A percentile compares a stretch with the other conserved stretches of the same genome.
Conservation (phyloP, 2,797 vertebrate genomes). For the Channa striata region DNA sequence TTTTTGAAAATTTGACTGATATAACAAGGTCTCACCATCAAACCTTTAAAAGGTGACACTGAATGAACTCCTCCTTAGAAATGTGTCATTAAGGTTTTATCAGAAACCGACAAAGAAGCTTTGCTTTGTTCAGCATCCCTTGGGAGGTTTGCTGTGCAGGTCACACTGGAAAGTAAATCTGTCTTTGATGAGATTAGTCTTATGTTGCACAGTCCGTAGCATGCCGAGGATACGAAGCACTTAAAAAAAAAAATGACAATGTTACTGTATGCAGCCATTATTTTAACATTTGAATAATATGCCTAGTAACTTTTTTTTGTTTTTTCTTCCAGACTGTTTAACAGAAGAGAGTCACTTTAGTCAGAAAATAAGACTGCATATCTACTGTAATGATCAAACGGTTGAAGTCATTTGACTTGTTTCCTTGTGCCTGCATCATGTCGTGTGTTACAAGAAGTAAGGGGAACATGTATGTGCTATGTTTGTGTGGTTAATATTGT, state of each 20-base stretch:
- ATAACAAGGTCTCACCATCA: not conserved
- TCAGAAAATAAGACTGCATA: constrained; percentile 56
- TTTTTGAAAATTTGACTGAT: constrained; percentile 3
- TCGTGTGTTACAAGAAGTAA: constrained; percentile 59
- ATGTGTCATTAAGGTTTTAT: not conserved
- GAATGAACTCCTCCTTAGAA: constrained; percentile 13
- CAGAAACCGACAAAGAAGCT: constrained; percentile 7
- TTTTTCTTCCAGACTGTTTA: constrained; percentile 56
- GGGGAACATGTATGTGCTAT: constrained; percentile 58
- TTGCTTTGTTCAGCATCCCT: constrained; percentile 1
- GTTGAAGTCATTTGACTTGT: constrained; percentile 59
- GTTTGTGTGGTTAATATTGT: constrained; percentile 63
- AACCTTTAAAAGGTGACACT: constrained; percentile 10
- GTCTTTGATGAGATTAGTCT: constrained; percentile 27
- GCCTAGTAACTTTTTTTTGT: constrained; percentile 58
- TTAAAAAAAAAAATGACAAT: constrained; percentile 65
- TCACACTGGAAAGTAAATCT: constrained; percentile 34
- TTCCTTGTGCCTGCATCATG: constrained; percentile 79
- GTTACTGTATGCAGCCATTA: constrained; percentile 72
- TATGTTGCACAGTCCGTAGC: constrained; percentile 70
- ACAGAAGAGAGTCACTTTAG: constrained; percentile 58
- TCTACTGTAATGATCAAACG: constrained; percentile 64
- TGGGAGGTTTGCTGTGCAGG: constrained; percentile 25
- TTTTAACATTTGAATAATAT: constrained; percentile 58
- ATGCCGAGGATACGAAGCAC: constrained; percentile 74